Base-by-base conservation (phyloP, 2,113 vertebrate species). In the Poecilia latipinna region DNA sequence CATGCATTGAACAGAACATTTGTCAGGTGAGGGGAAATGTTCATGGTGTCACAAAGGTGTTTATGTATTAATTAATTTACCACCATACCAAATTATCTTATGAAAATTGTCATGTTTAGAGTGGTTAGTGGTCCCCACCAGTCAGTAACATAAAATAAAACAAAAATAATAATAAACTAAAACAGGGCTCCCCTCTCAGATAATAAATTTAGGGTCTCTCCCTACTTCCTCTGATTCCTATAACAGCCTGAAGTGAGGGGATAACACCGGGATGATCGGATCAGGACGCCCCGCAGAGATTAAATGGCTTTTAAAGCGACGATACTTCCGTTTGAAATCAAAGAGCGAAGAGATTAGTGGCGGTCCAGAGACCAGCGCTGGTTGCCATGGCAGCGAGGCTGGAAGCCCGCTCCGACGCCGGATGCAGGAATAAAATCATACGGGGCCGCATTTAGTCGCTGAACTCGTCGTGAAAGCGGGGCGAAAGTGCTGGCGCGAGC, bases 201-300 rank as follows among this genome's bases (percentile, higher is more conserved):
- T 3, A 4, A 42, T 42, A 15, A 13, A 39, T 39, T 12, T 12
- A 12, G 37, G 37, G 12, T 39, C 4, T 12, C 39, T 13, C 39
- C 13, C 12, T 4, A 15, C 39, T 78, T 74, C 11, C 24, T 61
- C 83, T 89, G 87, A 90, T 93, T 87, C 87, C 64, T 61, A 71
- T 90, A 89, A 42, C 12, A 42, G 39, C 11, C 39, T 42, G 12
- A 90, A 83, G 88, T 72, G 89, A 87, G 85, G 81, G 73, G 87
- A 91, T 92, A 91, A 93, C 92, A 93, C 85, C 5, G 80, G 88
- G 90, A 90, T 93, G 92, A 94, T 93, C 87, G 85, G 91, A 92
- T 94, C 91, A 92, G 61, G 89, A 80, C 82, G 86, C 88, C 87
- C 81, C 48, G 65, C 33, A 61, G 85, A 86, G 92, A 92, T 93